Evolutionary conservation across 1,140 invertebrate species (phyloP).

Genomic region (Rhynchophorus ferrugineus): DNA sequence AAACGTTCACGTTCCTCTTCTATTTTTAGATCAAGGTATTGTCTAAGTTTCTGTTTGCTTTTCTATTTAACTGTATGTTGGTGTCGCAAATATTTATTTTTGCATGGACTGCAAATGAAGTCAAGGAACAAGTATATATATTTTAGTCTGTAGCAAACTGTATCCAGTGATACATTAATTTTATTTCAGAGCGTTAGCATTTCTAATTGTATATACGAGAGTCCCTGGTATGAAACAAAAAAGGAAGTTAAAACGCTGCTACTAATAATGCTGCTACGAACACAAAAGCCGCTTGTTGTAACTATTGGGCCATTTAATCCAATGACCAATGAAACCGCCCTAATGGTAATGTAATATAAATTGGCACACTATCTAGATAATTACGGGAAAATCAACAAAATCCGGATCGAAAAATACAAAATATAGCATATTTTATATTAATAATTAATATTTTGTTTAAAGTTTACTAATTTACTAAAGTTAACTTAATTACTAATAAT

Average conservation of each 20-base stretch:
- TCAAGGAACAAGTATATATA: not conserved
- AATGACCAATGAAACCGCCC: not conserved
- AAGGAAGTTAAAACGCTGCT: not conserved
- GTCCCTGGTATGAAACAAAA: not conserved
- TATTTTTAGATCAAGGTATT: not conserved
- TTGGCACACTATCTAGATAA: no score
- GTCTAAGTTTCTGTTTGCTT: not conserved
- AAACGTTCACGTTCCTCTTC: not conserved
- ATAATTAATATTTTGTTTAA: no score
- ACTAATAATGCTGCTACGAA: not conserved
- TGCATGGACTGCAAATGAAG: not conserved
- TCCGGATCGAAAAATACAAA: no score
- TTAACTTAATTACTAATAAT: no score
- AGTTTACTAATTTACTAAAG: no score
- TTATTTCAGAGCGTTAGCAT: not conserved
- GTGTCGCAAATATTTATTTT: not conserved
- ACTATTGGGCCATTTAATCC: not conserved
- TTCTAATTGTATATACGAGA: not conserved
- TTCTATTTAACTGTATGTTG: not conserved
- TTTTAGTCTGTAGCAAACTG: not conserved
- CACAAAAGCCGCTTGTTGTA: not conserved
- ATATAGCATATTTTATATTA: no score
- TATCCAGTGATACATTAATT: not conserved
- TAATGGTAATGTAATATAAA: not conserved
- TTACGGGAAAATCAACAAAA: no score